Conservation (phyloP, 2,888 invertebrate genomes). For the Pterobdella sp. region DNA sequence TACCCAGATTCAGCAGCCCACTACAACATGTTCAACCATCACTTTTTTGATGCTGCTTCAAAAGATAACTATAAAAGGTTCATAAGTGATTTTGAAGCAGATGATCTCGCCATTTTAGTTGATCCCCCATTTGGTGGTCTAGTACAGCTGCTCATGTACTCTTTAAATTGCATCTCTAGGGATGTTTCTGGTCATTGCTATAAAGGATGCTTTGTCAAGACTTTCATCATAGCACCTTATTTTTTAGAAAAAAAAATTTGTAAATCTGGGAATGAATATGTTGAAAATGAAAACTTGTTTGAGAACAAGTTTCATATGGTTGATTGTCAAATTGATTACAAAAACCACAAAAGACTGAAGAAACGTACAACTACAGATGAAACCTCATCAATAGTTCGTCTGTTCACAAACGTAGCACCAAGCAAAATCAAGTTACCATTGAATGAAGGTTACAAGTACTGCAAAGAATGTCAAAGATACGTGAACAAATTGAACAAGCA, state of each 20-base stretch:
- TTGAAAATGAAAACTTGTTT: not conserved
- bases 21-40: not conserved
- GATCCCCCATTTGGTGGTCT: not conserved
- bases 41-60: not conserved
- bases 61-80: not conserved
- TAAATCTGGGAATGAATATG: not conserved
- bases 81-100: not conserved
- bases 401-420: not conserved
- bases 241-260: not conserved
- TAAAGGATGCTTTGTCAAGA: not conserved
- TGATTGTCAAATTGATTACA: not conserved
- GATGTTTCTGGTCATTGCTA: not conserved
- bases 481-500: not conserved
- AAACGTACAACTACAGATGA: not conserved
- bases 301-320: not conserved
- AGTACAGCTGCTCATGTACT: not conserved
- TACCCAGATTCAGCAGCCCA: not conserved
- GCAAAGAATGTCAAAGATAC: not conserved
- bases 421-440: not conserved
- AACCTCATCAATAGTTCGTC: not conserved
- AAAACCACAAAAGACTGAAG: not conserved
- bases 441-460: not conserved
- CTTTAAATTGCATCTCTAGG: not conserved
- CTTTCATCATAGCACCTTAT: not conserved
- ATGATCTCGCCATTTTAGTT: not conserved